A percentile compares a stretch with the other conserved stretches of the same genome.
These are phyloP conservation scores for Hemibagrus guttatus DNA, from an alignment of 2,797 vertebrate genomes.

Conservation along the genomic window DNA sequence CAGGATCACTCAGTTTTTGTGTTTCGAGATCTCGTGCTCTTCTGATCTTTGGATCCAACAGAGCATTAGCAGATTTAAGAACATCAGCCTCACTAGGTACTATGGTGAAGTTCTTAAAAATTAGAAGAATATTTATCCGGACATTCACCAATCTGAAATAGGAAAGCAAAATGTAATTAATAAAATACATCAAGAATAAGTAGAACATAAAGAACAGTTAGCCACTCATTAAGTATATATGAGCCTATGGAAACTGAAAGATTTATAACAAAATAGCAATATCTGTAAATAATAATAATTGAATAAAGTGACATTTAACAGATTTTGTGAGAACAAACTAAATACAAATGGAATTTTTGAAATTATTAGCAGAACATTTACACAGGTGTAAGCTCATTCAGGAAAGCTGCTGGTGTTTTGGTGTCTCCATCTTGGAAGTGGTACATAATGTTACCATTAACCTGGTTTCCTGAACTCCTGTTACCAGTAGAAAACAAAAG, in stretches of 20 bases:
- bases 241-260: neutral
- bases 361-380: too few relatives aligned
- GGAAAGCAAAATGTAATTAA: too few relatives aligned
- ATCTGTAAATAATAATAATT: neutral
- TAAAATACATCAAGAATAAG: neutral
- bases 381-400: neutral
- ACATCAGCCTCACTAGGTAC: neutral
- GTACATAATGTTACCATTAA: too few relatives aligned
- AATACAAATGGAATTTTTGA: neutral
- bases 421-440: too few relatives aligned
- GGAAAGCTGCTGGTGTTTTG: neutral
- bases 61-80: conserved; percentile 9
- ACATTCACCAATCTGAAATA: neutral
- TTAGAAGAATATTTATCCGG: conserved; percentile 2
- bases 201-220: neutral
- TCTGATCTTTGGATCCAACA: conserved; percentile 7
- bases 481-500: neutral
- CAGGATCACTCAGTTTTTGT: conserved; percentile 12
- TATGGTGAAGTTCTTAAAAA: conserved; percentile 37
- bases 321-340: neutral
- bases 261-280: neutral
- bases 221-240: neutral
- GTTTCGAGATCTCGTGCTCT: conserved; percentile 1
- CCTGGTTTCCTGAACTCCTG: too few relatives aligned
- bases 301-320: neutral